Conservation (phyloP, 2,888 invertebrate genomes). For the Drosophila histrio region DNA sequence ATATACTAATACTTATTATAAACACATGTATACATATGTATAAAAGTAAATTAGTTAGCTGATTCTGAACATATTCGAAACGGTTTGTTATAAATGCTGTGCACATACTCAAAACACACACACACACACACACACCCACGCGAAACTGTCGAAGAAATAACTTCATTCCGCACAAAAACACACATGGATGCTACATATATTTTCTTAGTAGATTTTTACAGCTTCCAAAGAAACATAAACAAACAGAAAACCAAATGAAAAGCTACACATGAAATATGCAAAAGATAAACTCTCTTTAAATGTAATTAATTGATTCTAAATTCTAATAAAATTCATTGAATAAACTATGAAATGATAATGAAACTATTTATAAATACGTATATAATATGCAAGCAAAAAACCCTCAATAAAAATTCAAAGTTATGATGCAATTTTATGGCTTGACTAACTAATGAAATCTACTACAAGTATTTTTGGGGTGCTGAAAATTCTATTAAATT, state of each 20-base stretch:
- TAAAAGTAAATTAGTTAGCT: constrained; percentile 27
- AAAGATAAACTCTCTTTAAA: constrained; percentile 41
- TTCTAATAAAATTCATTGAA: constrained; percentile 60
- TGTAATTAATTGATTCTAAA: constrained; percentile 61
- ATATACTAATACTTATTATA: constrained; percentile 7
- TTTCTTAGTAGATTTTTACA: constrained; percentile 75
- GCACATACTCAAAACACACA: constrained; percentile 13
- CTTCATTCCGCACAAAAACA: constrained; percentile 10
- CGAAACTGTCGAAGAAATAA: background rate
- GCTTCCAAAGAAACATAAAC: constrained; percentile 46
- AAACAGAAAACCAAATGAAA: constrained; percentile 15
- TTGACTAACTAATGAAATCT: background rate
- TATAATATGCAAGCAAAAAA: constrained; percentile 11
- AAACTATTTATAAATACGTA: constrained; percentile 23
- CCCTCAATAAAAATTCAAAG: constrained; percentile 33
- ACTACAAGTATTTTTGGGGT: background rate
- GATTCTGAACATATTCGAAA: constrained; percentile 32
- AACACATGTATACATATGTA: background rate
- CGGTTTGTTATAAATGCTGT: constrained; percentile 39
- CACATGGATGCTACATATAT: constrained; percentile 57
- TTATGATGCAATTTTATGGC: constrained; percentile 6
- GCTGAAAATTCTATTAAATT: background rate
- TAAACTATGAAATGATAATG: constrained; percentile 19
- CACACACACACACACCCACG: constrained; percentile 3
- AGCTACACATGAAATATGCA: constrained; percentile 7